Base-by-base conservation (phyloP, 2,113 vertebrate genomes). In the Tympanuchus pallidicinctus region DNA sequence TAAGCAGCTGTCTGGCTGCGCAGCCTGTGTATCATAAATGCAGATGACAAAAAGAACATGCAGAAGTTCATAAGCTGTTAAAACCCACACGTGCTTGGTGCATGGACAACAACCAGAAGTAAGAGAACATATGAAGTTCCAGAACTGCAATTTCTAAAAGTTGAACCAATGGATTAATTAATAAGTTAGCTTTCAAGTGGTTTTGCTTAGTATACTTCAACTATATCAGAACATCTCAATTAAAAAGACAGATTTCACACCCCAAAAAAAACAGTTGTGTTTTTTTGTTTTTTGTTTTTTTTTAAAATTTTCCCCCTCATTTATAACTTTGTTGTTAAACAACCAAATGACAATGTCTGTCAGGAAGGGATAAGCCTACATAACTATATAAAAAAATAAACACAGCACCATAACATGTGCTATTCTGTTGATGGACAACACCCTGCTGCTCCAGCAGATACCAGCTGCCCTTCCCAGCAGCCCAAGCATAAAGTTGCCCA, bases 61-160 rank as follows among this genome's bases (percentile, higher is more conserved):
- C 0, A 0, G 7, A 34, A 52, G 1, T 28, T 66, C 12, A 32
- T 15, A 25, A 78, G 60, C 38, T 13, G 80, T 52, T 25, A 66
- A 74, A 88, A 40, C 2, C 12, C 36, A 34, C 52, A 7, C 0
- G 14, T 21, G 69, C 76, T 54, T 32, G 50, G 38, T 69, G 65
- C 42, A 52, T 43, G 54, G 52, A 36, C 21, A 8, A 30, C 24
- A 80, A 69, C 6, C 45, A 89, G 45, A 4, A n/a, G 38, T 48
- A 73, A 61, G 25, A 59, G 77, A 73, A 11, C 19, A 9, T 54
- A 48, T 70, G 8, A 25, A 85, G 54, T 59, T 45, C 36, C 64
- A 48, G 60, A 36, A 27, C 1, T 47, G 34, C 12, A 6, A 8
- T 69, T 73, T 61, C 30, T 8, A 36, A 54, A 82, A 54, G 48